Evolutionary conservation across 2,888 invertebrate genomes (phyloP).

Genomic region (Linhomoeus sp.): DNA sequence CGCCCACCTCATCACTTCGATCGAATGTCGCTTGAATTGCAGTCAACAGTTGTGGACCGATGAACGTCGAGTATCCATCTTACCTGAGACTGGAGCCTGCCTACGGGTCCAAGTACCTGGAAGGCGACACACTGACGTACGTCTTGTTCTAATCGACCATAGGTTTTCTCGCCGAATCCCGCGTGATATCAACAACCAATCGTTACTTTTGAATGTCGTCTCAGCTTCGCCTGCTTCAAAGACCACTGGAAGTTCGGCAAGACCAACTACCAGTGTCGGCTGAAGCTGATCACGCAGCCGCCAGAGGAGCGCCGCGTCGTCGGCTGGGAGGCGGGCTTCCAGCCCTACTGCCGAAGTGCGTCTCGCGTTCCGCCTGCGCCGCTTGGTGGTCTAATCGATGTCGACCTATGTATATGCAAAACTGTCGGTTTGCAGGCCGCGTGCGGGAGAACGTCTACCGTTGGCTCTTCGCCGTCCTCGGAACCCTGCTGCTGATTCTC

Average conservation of each 20-base stretch:
- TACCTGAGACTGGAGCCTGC: constrained; percentile 11
- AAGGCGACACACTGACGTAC: constrained; percentile 1
- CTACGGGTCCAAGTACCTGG: not conserved
- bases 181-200: too few relatives aligned
- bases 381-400: not conserved
- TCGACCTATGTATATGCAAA: too few relatives aligned
- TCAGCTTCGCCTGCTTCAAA: constrained; percentile 1
- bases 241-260: constrained; percentile 3
- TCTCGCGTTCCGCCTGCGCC: not conserved
- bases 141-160: too few relatives aligned
- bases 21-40: not conserved
- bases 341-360: not conserved
- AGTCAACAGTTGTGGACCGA: constrained; percentile 22
- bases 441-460: constrained; percentile 24
- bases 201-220: too few relatives aligned
- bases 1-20: not conserved
- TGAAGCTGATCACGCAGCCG: too few relatives aligned
- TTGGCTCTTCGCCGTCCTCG: constrained; percentile 20
- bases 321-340: not conserved
- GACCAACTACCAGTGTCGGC: not conserved
- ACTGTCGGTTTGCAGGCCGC: constrained; percentile 11
- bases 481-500: constrained; percentile 10
- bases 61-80: constrained; percentile 26
- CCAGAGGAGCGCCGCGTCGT: not conserved
- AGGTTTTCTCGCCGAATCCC: too few relatives aligned